Evolutionary conservation across 1,140 invertebrate genomes (phyloP), one percentile per base, ranked within the genome.

Genomic region (Drosophila fuyamai): DNA sequence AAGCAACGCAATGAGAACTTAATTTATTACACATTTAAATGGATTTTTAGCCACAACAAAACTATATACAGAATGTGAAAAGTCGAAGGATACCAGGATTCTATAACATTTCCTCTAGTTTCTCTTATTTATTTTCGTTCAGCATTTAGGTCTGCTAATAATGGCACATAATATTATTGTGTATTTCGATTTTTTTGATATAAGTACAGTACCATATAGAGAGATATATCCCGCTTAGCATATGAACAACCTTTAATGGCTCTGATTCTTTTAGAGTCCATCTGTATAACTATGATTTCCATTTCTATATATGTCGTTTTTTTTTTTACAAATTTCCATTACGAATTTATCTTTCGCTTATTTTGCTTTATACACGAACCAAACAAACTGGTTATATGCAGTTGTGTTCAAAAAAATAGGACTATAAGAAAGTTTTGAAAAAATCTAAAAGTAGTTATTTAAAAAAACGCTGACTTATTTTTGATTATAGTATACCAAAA

Each of bases 81-180:
- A 58, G 53, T 58, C 10, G 27, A 29, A 32, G 16, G 58, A 58
- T 32, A 36, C 14, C 29, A 36, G 50, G 50, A 53, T 53, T 51
- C 40, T 67, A 54, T 48, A 68, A 68, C 50, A 70, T 47, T 70
- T 70, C 6, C 10, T 35, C 35, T 72, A 46, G 27, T 51, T 61
- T 74, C 38, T 29, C 38, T 56, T 54, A 32, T 44, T 35, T 53
- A 41, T 62, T 66, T 41, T 32, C 40, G 8, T 75, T 70, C 72
- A 48, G 36, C 43, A 59, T 67, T 67, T 63, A 61, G 61, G 47
- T 83, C 59, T 76, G 75, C 78, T 91, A 70, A 79, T 91, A 91
- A 91, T 91, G 88, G 88, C 88, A 91, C 88, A 91, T 88, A 75
- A 79, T 81, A 84, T 91, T 91, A 91, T 91, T 91, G 88, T 91